Conservation (phyloP, 2,797 vertebrate genomes). For the Peromyscus nudipes region DNA sequence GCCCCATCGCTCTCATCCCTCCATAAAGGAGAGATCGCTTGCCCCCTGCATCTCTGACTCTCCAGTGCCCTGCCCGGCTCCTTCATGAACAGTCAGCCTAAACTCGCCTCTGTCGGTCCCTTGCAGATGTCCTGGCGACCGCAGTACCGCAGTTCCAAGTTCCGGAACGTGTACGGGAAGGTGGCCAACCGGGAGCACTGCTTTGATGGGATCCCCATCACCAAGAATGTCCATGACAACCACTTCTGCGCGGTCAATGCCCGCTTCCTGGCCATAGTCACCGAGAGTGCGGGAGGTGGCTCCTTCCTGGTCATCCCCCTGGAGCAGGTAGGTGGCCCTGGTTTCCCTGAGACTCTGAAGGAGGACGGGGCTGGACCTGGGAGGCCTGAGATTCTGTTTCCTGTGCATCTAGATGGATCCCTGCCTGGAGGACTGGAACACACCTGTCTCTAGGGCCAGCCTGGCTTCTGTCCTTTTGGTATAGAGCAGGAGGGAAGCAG, state of each 20-base stretch:
- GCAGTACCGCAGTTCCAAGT: slow-evolving; percentile 99
- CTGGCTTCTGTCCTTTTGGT: neutral
- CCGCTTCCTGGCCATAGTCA: slow-evolving; percentile 97
- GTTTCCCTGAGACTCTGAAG: neutral
- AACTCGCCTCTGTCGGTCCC: slow-evolving; percentile 37
- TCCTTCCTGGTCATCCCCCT: slow-evolving; percentile 96
- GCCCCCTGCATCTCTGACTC: neutral
- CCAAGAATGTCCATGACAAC: slow-evolving; percentile 99
- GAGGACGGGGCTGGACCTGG: neutral
- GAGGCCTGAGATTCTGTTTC: neutral
- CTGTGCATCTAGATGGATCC: neutral
- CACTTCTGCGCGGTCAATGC: slow-evolving; percentile 98
- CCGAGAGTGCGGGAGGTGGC: slow-evolving; percentile 96
- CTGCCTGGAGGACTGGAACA: neutral
- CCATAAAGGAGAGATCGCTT: neutral
- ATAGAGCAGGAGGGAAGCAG: neutral
- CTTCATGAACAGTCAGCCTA: neutral
- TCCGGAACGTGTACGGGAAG: slow-evolving; percentile 99
- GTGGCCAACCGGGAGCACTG: slow-evolving; percentile 96
- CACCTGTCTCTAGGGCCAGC: neutral
- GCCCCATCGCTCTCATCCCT: neutral
- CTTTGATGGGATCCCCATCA: slow-evolving; percentile 98
- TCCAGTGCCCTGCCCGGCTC: neutral
- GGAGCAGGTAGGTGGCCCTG: slow-evolving; percentile 92
- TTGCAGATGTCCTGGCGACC: slow-evolving; percentile 99